Evolutionary conservation across 2,797 vertebrate genomes (phyloP).

Genomic region (Thaleichthys pacificus): DNA sequence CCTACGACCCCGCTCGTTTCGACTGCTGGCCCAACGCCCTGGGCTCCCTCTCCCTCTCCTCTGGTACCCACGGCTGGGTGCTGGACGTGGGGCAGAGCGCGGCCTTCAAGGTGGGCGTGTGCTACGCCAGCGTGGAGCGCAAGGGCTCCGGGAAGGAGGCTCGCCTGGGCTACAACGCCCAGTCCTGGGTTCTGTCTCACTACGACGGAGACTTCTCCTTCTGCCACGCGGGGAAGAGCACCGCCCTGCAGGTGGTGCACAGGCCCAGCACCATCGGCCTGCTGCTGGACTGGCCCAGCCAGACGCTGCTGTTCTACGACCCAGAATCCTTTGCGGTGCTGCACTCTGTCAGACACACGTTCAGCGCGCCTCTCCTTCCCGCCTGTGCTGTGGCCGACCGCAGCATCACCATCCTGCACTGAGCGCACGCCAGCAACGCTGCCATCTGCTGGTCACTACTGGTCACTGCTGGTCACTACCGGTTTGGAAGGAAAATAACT

Average conservation of each 20-base stretch:
- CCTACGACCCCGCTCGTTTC: slow-evolving; percentile 81
- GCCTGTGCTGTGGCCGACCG: slow-evolving; percentile 87
- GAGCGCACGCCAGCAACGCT: slow-evolving; percentile 14
- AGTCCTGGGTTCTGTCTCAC: slow-evolving; percentile 90
- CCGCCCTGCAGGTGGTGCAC: slow-evolving; percentile 71
- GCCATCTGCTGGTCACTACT: neutral
- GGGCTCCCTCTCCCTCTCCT: slow-evolving; percentile 73
- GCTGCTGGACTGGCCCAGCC: slow-evolving; percentile 83
- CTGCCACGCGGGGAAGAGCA: slow-evolving; percentile 75
- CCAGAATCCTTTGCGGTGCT: slow-evolving; percentile 76
- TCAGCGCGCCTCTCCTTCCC: slow-evolving; percentile 77
- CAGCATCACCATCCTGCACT: slow-evolving; percentile 77
- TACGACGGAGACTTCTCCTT: slow-evolving; percentile 86
- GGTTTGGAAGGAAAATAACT: neutral
- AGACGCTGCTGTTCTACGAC: slow-evolving; percentile 86
- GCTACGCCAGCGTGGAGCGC: slow-evolving; percentile 82
- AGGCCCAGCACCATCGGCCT: slow-evolving; percentile 79
- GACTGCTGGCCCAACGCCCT: slow-evolving; percentile 92
- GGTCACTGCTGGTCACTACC: slow-evolving; percentile 28
- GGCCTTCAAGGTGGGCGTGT: slow-evolving; percentile 92
- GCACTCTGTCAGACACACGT: slow-evolving; percentile 68
- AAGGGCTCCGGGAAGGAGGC: slow-evolving; percentile 82
- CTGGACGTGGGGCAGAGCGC: slow-evolving; percentile 82
- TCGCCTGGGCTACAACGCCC: slow-evolving; percentile 83
- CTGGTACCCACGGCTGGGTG: slow-evolving; percentile 83